Base-by-base conservation (phyloP, 2,113 vertebrate species). In the Ailuropoda melanoleuca region DNA sequence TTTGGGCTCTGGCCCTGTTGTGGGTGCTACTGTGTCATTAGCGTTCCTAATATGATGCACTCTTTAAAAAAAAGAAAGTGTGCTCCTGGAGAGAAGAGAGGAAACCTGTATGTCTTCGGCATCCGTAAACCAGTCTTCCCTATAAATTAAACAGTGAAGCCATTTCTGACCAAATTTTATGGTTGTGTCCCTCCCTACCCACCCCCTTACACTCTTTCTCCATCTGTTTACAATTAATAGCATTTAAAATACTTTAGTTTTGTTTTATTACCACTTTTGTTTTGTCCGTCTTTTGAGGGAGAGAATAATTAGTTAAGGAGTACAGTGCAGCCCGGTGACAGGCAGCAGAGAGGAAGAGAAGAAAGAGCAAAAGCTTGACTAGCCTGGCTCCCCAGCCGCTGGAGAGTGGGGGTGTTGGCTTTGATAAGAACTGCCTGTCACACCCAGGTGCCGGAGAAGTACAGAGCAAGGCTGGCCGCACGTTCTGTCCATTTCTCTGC, bases 231-330 rank as follows among this genome's bases (percentile, higher is more conserved):
- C 29, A 94, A 9, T 88, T 48, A 88, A 5, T 64, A 46, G 60
- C 95, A 43, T 53, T 85, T 92, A 81, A 81, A 88, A 68, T 77
- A 43, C 8, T 64, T 95, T 88, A 8, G n/a, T 37, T 94, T 83
- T 74, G 1, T 87, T 50, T 78, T 96, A 31, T 55, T 72, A n/a
- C 29, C 26, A 82, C 17, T 80, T 62, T 94, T 90, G 24, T 68
- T 15, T 82, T 96, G 34, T 87, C 29, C 50, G 13, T 93, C 56
- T 75, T 97, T 68, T 87, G 53, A 81, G 34, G 34, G 17, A 66
- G 68, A 55, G 83, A 39, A 50, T 93, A 93, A 81, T 83, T 92
- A 84, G 34, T 72, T 56, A 88, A 96, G 55, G 37, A 93, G 12
- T 70, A 50, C 83, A 92, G 24, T 86, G 26, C 37, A 60, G 23